Percentiles rank a stretch among this genome's conserved stretches.
Conservation (phyloP, 2,113 vertebrate genomes). For the Chiloscyllium plagiosum region DNA sequence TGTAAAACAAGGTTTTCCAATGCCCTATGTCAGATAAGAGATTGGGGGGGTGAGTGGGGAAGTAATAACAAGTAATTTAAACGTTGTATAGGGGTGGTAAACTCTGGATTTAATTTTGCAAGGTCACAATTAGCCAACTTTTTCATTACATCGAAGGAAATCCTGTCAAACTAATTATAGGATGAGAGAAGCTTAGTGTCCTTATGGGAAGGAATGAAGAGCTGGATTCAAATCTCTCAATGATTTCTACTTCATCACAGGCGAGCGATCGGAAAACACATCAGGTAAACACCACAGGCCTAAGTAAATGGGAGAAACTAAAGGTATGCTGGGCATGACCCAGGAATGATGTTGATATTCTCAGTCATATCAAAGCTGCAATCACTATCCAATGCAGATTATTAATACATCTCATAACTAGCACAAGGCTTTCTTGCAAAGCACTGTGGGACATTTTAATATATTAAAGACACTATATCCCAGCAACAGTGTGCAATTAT, state of each 20-base stretch:
- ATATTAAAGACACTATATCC: neutral
- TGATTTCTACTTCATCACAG: neutral
- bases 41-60: neutral
- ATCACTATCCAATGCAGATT: too few species aligned
- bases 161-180: neutral
- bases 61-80: neutral
- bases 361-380: too few species aligned
- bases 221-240: neutral
- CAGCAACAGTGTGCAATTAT: too few species aligned
- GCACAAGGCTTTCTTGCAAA: neutral
- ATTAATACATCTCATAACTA: neutral
- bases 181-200: neutral
- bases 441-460: neutral
- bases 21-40: neutral
- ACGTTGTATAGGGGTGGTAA: neutral
- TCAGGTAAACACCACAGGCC: neutral
- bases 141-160: neutral
- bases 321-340: neutral
- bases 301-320: neutral
- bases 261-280: too few species aligned
- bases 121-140: neutral
- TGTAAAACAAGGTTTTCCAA: neutral
- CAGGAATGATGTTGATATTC: neutral
- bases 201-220: neutral
- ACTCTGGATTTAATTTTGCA: neutral